Percentiles rank a stretch among this genome's conserved stretches.
Conservation (phyloP, 2,113 vertebrate genomes). For the Lepidothrix coronata region DNA sequence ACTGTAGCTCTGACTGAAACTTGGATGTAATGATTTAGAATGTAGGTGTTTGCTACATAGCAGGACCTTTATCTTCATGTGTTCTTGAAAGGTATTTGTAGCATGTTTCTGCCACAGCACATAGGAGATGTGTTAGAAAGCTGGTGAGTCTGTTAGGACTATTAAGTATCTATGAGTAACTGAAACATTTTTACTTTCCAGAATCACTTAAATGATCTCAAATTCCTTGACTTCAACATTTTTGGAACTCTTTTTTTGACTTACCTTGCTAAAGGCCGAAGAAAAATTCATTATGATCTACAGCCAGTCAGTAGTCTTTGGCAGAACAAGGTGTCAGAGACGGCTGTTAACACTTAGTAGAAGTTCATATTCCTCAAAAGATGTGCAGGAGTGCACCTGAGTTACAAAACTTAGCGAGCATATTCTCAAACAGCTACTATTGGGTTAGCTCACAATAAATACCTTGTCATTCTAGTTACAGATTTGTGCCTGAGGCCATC, state of each 20-base stretch:
- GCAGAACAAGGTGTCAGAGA: not conserved
- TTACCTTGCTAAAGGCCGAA: not conserved
- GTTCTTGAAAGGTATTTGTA: not conserved
- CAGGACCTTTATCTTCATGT: not conserved
- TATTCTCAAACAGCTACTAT: not conserved
- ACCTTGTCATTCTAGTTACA: not conserved
- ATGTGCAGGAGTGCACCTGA: not conserved
- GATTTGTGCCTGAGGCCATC: not conserved
- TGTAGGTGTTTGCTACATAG: not conserved
- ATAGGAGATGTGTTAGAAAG: not conserved
- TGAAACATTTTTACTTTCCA: not conserved
- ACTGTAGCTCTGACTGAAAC: not conserved
- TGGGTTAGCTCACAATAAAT: not conserved
- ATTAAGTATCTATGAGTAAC: not conserved
- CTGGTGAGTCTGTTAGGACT: not conserved
- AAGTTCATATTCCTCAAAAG: not conserved
- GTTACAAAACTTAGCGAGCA: rapidly evolving
- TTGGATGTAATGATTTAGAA: not conserved
- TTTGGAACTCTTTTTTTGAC: not conserved
- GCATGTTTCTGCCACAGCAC: not conserved
- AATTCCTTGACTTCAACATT: not conserved
- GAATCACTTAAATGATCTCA: not conserved
- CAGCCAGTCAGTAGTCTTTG: not conserved
- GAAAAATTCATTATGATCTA: not conserved
- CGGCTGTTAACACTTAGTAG: not conserved